These are phyloP conservation scores for Drosophila athabasca DNA, from an alignment of 1,140 invertebrate species.

Conservation along the genomic window DNA sequence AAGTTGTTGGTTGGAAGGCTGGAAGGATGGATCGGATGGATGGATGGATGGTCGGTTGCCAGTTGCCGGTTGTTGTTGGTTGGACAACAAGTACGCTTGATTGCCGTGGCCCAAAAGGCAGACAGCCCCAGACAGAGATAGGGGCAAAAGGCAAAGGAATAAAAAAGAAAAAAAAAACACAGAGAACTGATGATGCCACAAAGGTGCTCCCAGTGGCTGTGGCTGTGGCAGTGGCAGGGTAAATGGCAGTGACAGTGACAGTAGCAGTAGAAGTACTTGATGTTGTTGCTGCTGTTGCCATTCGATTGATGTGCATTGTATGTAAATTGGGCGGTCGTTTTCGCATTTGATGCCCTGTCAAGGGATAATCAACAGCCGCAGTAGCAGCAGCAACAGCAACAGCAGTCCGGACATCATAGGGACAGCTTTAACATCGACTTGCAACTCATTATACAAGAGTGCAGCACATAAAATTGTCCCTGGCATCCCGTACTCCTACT, in stretches of 20 bases:
- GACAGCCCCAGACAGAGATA: slow-evolving; percentile 6
- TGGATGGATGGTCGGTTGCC: not conserved
- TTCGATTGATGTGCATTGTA: slow-evolving; percentile 80
- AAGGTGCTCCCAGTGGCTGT: slow-evolving; percentile 57
- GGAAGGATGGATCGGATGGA: slow-evolving; percentile 25
- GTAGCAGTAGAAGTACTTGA: slow-evolving; percentile 26
- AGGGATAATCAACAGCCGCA: slow-evolving; percentile 79
- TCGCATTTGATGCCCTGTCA: slow-evolving; percentile 81
- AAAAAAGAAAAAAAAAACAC: slow-evolving; percentile 24
- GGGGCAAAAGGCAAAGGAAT: slow-evolving; percentile 11
- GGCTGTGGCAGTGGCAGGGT: slow-evolving; percentile 47
- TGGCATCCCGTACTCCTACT: slow-evolving; percentile 18
- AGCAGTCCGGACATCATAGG: slow-evolving; percentile 34
- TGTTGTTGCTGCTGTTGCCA: slow-evolving; percentile 44
- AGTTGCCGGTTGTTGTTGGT: slow-evolving; percentile 35
- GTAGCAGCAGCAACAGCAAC: slow-evolving; percentile 10
- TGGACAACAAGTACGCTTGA: slow-evolving; percentile 77
- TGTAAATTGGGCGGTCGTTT: slow-evolving; percentile 82
- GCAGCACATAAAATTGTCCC: slow-evolving; percentile 65
- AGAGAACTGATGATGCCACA: slow-evolving; percentile 68
- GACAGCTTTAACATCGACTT: slow-evolving; percentile 40
- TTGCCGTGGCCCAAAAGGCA: slow-evolving; percentile 56
- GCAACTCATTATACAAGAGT: slow-evolving; percentile 75
- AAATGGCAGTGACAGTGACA: slow-evolving; percentile 3
- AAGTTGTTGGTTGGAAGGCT: slow-evolving; percentile 60